Evolutionary conservation across 2,113 vertebrate species (phyloP).

Genomic region (Emydura subglobosa): DNA sequence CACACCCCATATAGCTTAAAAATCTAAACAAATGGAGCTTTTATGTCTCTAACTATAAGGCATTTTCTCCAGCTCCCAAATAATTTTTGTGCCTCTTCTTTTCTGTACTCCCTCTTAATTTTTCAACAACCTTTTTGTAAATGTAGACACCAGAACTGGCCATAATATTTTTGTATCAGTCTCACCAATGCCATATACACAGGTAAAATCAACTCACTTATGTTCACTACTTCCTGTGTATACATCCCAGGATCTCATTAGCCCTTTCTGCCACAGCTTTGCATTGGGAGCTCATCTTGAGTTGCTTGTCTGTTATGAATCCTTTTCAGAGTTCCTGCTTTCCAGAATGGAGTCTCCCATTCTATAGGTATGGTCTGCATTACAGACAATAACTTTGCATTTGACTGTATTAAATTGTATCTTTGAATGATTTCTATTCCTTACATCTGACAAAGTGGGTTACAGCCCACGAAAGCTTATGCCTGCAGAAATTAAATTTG

Average conservation of each 20-base stretch:
- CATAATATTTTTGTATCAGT: not conserved
- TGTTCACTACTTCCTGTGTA: not conserved
- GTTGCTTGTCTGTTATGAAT: not conserved
- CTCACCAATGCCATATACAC: not conserved
- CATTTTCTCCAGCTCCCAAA: not conserved
- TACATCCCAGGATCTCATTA: not conserved
- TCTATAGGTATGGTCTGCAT: not conserved
- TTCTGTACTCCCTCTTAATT: too few species aligned
- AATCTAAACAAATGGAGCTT: not conserved
- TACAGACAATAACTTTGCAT: not conserved
- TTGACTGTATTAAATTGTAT: too few species aligned
- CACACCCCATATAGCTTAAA: not conserved
- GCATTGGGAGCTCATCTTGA: not conserved
- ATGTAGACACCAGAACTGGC: not conserved
- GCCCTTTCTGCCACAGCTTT: not conserved
- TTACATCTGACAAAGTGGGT: too few species aligned
- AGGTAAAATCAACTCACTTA: not conserved
- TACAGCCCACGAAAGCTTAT: too few species aligned
- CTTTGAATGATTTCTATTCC: too few species aligned
- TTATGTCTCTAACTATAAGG: not conserved
- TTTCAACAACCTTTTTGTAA: not conserved
- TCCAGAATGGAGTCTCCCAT: not conserved
- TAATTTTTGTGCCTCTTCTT: not conserved
- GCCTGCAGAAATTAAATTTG: too few species aligned
- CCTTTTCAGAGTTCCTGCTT: not conserved